Conservation (phyloP, 2,113 vertebrate genomes). For the Pelodiscus sinensis region DNA sequence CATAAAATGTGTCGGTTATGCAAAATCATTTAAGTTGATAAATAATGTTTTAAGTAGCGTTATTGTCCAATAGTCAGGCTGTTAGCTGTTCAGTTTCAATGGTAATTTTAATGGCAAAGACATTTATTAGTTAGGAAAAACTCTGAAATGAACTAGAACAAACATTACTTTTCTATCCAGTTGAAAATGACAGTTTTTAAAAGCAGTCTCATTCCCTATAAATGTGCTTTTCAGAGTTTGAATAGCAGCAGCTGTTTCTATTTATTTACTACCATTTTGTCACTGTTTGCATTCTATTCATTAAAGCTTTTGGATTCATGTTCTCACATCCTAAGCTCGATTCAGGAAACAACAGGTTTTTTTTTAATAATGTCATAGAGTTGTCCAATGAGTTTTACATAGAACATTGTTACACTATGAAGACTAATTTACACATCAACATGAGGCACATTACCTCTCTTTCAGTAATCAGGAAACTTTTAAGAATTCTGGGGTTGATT, state of each 20-base stretch:
- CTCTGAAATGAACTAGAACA: slow-evolving; percentile 66
- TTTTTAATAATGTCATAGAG: neutral
- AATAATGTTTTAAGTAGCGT: slow-evolving; percentile 73
- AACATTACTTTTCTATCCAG: slow-evolving; percentile 64
- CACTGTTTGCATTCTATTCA: slow-evolving; percentile 13
- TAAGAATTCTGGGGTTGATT: neutral
- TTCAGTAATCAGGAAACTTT: neutral
- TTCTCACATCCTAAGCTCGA: slow-evolving; percentile 23
- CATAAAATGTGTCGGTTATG: slow-evolving; percentile 65
- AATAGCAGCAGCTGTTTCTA: slow-evolving; percentile 42
- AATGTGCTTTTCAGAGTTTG: slow-evolving; percentile 42
- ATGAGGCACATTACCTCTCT: neutral
- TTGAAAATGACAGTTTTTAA: slow-evolving; percentile 67
- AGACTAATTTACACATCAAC: neutral
- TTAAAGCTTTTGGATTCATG: slow-evolving; percentile 22
- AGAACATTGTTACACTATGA: neutral
- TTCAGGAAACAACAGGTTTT: neutral
- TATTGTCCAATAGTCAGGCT: slow-evolving; percentile 63
- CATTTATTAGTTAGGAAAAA: slow-evolving; percentile 68
- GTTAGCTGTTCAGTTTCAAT: slow-evolving; percentile 56
- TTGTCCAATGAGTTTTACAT: neutral
- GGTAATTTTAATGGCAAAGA: slow-evolving; percentile 58
- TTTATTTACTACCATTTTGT: slow-evolving; percentile 57
- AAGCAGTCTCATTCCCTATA: slow-evolving; percentile 32
- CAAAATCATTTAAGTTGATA: slow-evolving; percentile 75